phyloP scores from a whole-genome alignment of 2,888 invertebrate genomes.

The Plemyria rubiginata region DNA sequence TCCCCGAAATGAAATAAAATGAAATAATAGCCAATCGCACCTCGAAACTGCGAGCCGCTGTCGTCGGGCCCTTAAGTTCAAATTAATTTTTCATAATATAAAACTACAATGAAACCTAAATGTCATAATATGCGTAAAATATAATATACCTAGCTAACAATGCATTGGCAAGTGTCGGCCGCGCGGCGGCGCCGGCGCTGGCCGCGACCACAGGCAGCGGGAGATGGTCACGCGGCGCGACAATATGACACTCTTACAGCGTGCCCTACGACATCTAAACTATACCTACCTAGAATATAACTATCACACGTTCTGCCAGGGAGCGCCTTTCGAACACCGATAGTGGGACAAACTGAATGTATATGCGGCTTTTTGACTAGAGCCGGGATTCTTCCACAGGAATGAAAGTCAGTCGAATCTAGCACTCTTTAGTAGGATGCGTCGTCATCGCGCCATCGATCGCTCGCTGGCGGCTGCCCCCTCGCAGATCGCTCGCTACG shows the following conservation, averaged over 20 bases:
- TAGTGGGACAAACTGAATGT: background rate
- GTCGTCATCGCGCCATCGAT: too few relatives aligned
- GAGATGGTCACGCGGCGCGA: background rate
- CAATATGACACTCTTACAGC: background rate
- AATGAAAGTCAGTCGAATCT: too few relatives aligned
- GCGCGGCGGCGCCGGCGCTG: too few relatives aligned
- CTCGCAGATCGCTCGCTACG: conserved; percentile 31
- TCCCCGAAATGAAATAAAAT: too few relatives aligned
- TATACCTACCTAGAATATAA: background rate
- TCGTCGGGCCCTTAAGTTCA: too few relatives aligned
- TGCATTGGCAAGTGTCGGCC: conserved; percentile 78
- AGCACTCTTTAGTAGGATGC: too few relatives aligned
- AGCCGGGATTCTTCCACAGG: background rate
- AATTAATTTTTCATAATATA: conserved; percentile 40
- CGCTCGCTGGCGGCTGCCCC: background rate
- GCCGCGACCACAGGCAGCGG: too few relatives aligned
- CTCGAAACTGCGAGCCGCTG: too few relatives aligned
- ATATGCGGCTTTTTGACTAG: background rate
- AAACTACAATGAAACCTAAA: conserved; percentile 43
- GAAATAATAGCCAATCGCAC: too few relatives aligned
- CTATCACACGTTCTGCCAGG: background rate
- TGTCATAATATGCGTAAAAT: conserved; percentile 64
- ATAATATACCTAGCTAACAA: conserved; percentile 67
- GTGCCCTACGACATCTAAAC: background rate
- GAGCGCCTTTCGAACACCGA: too few relatives aligned